Conservation (phyloP, 2,888 invertebrate species). For the Eupsilia transversa region DNA sequence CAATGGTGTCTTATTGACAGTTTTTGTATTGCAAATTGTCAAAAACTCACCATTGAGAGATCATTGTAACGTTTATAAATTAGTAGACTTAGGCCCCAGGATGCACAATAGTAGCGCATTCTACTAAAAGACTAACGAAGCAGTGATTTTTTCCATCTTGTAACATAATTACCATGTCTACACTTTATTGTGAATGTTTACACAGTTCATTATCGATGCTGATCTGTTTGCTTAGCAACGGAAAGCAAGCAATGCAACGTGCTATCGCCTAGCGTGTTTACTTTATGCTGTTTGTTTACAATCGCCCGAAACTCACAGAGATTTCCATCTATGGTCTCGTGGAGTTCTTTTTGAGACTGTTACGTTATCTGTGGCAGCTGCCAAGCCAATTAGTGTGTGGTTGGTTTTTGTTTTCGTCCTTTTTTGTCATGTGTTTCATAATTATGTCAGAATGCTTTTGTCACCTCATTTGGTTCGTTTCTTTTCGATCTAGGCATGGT, state of each 20-base stretch:
- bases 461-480: constrained; percentile 5
- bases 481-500: neutral
- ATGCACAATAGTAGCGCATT: neutral
- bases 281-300: constrained; percentile 72
- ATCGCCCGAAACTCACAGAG: constrained; percentile 63
- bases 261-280: constrained; percentile 71
- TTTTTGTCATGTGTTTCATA: neutral
- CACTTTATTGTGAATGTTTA: constrained; percentile 73
- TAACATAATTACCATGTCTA: constrained; percentile 65
- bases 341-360: constrained; percentile 44
- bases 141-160: constrained; percentile 14
- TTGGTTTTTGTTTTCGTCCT: constrained; percentile 17
- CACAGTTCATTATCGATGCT: constrained; percentile 72
- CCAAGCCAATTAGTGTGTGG: constrained; percentile 57
- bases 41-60: no score
- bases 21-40: no score
- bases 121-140: neutral
- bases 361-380: constrained; percentile 58
- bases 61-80: no score
- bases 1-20: no score
- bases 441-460: constrained; percentile 28
- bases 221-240: constrained; percentile 74
- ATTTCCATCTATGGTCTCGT: constrained; percentile 62
- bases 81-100: no score
- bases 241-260: constrained; percentile 70